These are phyloP conservation scores for Alauda arvensis DNA, from an alignment of 2,797 vertebrate species.

Conservation along the genomic window DNA sequence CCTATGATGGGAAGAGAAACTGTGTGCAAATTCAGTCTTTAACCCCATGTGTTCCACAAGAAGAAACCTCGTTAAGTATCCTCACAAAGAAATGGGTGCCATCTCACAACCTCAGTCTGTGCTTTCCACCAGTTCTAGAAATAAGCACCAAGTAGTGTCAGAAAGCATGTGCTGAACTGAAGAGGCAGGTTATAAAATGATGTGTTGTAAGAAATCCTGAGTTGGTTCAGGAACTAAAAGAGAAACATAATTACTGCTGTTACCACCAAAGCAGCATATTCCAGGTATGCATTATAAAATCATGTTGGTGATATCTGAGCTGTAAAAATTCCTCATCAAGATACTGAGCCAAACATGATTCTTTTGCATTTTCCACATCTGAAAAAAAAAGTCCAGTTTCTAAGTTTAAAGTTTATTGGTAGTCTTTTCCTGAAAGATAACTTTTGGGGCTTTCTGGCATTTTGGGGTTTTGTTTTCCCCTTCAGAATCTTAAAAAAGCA, in stretches of 20 bases:
- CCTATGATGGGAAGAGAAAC: neutral
- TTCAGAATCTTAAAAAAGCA: neutral
- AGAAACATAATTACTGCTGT: neutral
- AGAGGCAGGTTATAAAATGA: neutral
- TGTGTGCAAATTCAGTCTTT: neutral
- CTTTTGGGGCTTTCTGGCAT: neutral
- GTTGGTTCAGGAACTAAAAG: neutral
- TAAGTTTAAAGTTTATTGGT: neutral
- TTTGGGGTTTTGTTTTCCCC: rapidly evolving
- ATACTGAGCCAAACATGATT: neutral
- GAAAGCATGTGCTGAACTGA: neutral
- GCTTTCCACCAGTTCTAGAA: neutral
- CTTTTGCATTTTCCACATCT: neutral
- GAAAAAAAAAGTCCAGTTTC: neutral
- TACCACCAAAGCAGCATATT: neutral
- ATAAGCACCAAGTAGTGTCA: neutral
- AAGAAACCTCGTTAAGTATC: neutral
- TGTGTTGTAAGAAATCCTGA: neutral
- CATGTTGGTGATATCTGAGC: neutral
- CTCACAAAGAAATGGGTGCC: neutral
- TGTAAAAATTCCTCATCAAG: neutral
- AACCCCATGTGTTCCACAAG: neutral
- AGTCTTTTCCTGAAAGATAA: neutral
- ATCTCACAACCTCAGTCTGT: neutral
- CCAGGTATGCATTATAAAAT: neutral